Base-by-base conservation (phyloP, 2,113 vertebrate species). In the Rhinolophus sinicus region DNA sequence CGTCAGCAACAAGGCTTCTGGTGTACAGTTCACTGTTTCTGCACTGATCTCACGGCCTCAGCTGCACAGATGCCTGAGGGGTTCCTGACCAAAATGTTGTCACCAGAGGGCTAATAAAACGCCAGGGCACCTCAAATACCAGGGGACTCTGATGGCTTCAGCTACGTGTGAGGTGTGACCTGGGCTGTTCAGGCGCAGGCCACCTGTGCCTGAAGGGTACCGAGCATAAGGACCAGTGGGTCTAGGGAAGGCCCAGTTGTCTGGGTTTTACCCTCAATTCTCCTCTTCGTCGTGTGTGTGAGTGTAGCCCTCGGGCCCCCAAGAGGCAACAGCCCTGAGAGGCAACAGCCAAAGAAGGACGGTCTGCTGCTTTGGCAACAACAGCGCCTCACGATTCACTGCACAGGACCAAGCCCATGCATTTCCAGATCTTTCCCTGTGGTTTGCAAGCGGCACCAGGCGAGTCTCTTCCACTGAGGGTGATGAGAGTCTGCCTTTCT, bases 401-500 rank as follows among this genome's bases (percentile, higher is more conserved):
- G 18, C 33, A 13, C 5, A 73, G 44, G 75, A 73, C 22, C 33
- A 80, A 93, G 47, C 47, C 77, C 11, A 13, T 50, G 47, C 26
- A 3, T 93, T 93, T 95, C 80, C 28, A 85, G 94, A 64, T 50
- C 22, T 21, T 90, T 72, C 40, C 75, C 16, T 78, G 21, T 58
- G 50, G 26, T 77, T 93, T 81, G 21, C 65, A 56, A 87, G 80
- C 28, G 52, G 64, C 13, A 40, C 44, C 75, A 70, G 50, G 58
- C 21, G 38, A 58, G 47, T 13, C 47, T 50, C 47, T 13, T 50
- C 47, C 12, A 50, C 47, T 50, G 47, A 50, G 33, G 58, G 93
- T 2, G n/a, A 15, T 16, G 47, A 78, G 35, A 44, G 35, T 87
- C 93, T 76, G 70, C 21, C 76, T 84, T 88, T 80, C 35, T 73